A percentile compares a stretch with the other conserved stretches of the same genome.
These are phyloP conservation scores for Mylabris phalerata DNA, from an alignment of 1,140 invertebrate genomes.

Conservation along the genomic window DNA sequence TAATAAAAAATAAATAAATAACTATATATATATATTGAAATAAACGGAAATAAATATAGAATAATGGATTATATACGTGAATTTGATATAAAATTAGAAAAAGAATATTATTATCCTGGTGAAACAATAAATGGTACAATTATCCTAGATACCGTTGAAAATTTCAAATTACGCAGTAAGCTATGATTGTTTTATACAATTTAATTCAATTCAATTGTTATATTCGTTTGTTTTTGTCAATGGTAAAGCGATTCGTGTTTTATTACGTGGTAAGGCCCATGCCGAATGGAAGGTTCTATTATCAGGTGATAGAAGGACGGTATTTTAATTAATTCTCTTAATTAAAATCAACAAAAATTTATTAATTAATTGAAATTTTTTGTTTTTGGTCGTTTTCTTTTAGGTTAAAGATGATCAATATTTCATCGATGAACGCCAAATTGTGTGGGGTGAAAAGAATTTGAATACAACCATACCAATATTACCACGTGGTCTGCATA, in stretches of 20 bases:
- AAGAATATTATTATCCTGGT: conserved; percentile 71
- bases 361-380: neutral
- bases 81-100: conserved; percentile 71
- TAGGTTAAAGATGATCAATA: conserved; percentile 73
- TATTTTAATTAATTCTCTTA: conserved; percentile 1
- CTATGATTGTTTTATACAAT: neutral
- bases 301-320: conserved; percentile 65
- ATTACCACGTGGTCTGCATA: conserved; percentile 66
- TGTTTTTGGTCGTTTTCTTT: neutral
- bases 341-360: neutral
- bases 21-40: neutral
- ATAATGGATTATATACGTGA: conserved; percentile 72
- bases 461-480: conserved; percentile 56
- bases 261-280: conserved; percentile 70
- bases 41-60: neutral
- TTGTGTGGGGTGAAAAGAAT: conserved; percentile 75
- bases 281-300: conserved; percentile 78
- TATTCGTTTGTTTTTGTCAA: neutral
- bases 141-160: conserved; percentile 66
- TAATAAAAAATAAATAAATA: neutral
- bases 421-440: conserved; percentile 68
- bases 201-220: neutral
- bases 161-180: conserved; percentile 69
- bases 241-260: conserved; percentile 62
- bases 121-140: conserved; percentile 63